phyloP scores from a whole-genome alignment of 37 sponge, comb jelly and placozoan genomes.

The Haliclona indistincta region DNA sequence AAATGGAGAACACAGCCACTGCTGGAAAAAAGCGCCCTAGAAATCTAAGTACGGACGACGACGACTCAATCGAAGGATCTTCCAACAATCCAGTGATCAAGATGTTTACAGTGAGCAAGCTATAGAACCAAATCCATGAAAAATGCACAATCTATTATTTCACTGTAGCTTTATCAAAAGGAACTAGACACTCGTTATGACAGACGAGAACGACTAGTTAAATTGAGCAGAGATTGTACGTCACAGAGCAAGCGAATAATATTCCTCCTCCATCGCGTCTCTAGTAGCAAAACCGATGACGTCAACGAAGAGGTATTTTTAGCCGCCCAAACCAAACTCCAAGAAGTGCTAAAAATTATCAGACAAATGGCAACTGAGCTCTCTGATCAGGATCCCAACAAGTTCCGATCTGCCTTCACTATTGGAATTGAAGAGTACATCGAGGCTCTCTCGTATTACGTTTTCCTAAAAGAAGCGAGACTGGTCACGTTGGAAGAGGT shows the following conservation, averaged over 20 bases:
- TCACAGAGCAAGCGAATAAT: slow-evolving; percentile 86
- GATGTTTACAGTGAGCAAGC: too few relatives aligned
- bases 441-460: slow-evolving; percentile 71
- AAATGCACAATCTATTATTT: too few relatives aligned
- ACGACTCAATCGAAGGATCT: too few relatives aligned
- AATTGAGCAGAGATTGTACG: slow-evolving; percentile 86
- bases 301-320: slow-evolving; percentile 8
- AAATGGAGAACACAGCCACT: too few relatives aligned
- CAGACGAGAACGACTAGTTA: slow-evolving; percentile 79
- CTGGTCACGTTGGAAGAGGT: slow-evolving; percentile 43
- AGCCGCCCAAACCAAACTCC: slow-evolving; percentile 36
- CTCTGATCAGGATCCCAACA: slow-evolving; percentile 30
- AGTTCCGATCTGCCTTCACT: slow-evolving; percentile 50
- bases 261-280: slow-evolving; percentile 74
- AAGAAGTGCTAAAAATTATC: slow-evolving; percentile 25
- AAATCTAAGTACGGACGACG: too few relatives aligned
- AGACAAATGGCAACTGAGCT: slow-evolving; percentile 57
- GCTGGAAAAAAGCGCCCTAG: too few relatives aligned
- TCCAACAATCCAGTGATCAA: too few relatives aligned
- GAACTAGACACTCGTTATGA: slow-evolving; percentile 80
- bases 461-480: slow-evolving; percentile 28
- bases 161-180: slow-evolving; percentile 13
- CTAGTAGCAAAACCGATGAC: not conserved
- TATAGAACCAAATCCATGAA: too few relatives aligned
- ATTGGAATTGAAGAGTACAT: slow-evolving; percentile 83